Evolutionary conservation across 2,797 vertebrate species (phyloP).

Genomic region (Pipistrellus nathusii): DNA sequence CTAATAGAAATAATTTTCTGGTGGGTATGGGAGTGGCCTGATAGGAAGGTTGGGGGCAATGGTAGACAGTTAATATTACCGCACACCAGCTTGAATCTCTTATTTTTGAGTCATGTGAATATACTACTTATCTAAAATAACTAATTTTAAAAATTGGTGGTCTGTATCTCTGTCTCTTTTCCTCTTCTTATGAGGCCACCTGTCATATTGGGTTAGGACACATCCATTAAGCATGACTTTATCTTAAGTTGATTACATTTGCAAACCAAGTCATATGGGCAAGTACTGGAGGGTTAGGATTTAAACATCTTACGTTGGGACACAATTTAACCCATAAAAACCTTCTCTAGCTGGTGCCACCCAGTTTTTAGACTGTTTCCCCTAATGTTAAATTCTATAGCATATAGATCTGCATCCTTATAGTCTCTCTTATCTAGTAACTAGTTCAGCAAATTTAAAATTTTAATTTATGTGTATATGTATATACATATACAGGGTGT

Average conservation of each 20-base stretch:
- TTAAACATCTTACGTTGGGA: background rate
- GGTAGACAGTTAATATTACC: background rate
- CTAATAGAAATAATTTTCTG: background rate
- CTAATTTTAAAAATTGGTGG: background rate
- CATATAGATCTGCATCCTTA: background rate
- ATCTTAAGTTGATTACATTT: background rate
- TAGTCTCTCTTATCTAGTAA: background rate
- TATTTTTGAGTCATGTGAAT: background rate
- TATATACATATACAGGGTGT: too few species aligned
- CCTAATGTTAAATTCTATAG: slow-evolving; percentile 19
- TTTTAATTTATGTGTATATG: background rate
- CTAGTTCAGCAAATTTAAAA: background rate
- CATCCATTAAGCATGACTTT: background rate
- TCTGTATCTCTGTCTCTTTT: background rate
- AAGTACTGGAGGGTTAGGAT: background rate
- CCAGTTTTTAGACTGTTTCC: background rate
- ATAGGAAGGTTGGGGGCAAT: background rate
- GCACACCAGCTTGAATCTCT: background rate
- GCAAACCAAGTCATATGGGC: background rate
- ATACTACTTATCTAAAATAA: background rate
- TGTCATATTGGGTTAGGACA: background rate
- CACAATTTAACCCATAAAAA: background rate
- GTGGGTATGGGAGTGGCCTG: background rate
- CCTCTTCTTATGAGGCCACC: background rate
- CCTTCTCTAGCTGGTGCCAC: background rate